Evolutionary conservation across 2,888 invertebrate species (phyloP).

Genomic region (Acanthococcus lagerstroemiae): DNA sequence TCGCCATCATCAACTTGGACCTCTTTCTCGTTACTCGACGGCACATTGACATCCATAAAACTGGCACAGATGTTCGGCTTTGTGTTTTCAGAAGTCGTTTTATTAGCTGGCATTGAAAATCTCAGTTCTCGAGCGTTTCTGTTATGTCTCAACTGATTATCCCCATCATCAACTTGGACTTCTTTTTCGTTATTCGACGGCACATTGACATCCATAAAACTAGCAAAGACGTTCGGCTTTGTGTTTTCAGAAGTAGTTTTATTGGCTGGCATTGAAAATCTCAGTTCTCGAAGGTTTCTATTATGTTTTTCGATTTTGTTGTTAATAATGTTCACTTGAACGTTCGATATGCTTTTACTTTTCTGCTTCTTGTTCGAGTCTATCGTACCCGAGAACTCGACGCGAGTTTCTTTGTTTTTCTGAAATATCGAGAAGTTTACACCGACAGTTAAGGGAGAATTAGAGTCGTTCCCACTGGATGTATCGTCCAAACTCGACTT

Average conservation of each 20-base stretch:
- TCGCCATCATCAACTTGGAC: too few relatives aligned
- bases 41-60: background rate
- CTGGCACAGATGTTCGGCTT: background rate
- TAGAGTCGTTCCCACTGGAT: background rate
- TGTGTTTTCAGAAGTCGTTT: background rate
- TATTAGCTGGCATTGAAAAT: constrained; percentile 1
- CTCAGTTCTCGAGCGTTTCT: background rate
- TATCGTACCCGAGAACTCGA: background rate
- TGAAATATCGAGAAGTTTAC: constrained; percentile 1
- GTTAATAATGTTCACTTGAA: background rate
- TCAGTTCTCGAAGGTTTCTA: background rate
- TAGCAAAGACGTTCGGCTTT: background rate
- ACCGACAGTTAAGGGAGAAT: background rate
- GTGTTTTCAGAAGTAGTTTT: background rate
- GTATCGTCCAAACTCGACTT: background rate
- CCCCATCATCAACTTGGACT: too few relatives aligned
- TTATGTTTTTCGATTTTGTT: background rate
- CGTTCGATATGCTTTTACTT: background rate
- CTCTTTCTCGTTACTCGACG: background rate
- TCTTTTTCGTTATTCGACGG: background rate
- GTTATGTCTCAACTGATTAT: too few relatives aligned
- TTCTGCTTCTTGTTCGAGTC: background rate
- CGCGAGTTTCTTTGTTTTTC: constrained; percentile 7
- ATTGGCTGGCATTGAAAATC: constrained; percentile 3
- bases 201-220: background rate